These are phyloP conservation scores for Euphydryas editha DNA, from an alignment of 2,888 invertebrate species.

Conservation along the genomic window DNA sequence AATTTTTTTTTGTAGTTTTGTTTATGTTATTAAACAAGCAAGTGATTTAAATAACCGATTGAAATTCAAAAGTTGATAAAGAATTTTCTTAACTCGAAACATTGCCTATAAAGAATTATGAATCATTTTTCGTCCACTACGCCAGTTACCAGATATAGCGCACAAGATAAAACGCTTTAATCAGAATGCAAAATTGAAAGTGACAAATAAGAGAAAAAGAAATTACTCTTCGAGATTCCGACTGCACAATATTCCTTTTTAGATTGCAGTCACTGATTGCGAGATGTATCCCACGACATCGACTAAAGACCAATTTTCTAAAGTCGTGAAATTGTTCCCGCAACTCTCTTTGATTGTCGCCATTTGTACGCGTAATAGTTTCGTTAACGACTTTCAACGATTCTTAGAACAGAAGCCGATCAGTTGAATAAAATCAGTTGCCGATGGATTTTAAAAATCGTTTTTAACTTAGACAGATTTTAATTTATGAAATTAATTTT, in stretches of 20 bases:
- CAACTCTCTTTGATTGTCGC: slow-evolving; percentile 19
- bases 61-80: no score
- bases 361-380: slow-evolving; percentile 6
- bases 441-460: no score
- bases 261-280: slow-evolving; percentile 20
- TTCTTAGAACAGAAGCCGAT: not conserved
- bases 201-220: slow-evolving; percentile 5
- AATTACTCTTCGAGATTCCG: not conserved
- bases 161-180: not conserved
- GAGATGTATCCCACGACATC: slow-evolving; percentile 14
- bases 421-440: no score
- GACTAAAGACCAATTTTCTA: slow-evolving; percentile 28
- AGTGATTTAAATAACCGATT: no score
- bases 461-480: no score
- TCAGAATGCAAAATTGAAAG: not conserved
- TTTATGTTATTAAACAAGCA: no score
- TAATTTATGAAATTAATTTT: no score
- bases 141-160: not conserved
- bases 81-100: no score
- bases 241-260: slow-evolving; percentile 15
- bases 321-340: slow-evolving; percentile 25
- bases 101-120: not conserved
- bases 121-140: not conserved
- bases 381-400: not conserved
- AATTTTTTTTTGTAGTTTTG: no score